Evolutionary conservation across 2,797 vertebrate species (phyloP).

Genomic region (Clamator glandarius): DNA sequence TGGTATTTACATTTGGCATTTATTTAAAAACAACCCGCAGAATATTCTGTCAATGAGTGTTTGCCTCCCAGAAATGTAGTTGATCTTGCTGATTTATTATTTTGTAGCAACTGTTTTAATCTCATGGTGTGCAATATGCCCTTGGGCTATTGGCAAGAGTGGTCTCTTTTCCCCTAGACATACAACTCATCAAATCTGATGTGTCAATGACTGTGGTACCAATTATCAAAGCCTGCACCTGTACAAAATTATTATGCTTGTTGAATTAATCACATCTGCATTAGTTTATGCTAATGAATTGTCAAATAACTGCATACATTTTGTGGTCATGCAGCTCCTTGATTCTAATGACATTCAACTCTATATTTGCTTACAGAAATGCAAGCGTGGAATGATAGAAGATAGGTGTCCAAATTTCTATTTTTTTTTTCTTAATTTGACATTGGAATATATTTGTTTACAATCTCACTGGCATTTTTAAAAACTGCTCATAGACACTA

Average conservation of each 20-base stretch:
- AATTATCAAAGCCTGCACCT: background rate
- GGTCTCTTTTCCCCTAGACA: background rate
- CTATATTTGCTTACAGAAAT: background rate
- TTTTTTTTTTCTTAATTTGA: background rate
- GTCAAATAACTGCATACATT: background rate
- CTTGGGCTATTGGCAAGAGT: background rate
- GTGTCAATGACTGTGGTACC: background rate
- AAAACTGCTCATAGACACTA: background rate
- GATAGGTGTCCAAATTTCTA: background rate
- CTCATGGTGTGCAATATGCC: background rate
- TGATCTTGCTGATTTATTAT: background rate
- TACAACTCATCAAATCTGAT: background rate
- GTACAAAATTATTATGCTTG: background rate
- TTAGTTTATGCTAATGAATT: background rate
- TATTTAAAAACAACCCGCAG: background rate
- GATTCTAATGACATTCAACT: background rate
- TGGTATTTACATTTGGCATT: background rate
- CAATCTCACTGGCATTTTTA: background rate
- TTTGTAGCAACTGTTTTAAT: background rate
- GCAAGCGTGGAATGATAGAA: background rate
- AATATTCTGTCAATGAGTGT: background rate
- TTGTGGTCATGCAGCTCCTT: background rate
- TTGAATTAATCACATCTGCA: background rate
- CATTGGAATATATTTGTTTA: background rate
- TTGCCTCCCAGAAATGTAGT: background rate